Evolutionary conservation across 1,140 invertebrate species (phyloP), one percentile per base, ranked within the genome.

Genomic region (Drosophila miranda): DNA sequence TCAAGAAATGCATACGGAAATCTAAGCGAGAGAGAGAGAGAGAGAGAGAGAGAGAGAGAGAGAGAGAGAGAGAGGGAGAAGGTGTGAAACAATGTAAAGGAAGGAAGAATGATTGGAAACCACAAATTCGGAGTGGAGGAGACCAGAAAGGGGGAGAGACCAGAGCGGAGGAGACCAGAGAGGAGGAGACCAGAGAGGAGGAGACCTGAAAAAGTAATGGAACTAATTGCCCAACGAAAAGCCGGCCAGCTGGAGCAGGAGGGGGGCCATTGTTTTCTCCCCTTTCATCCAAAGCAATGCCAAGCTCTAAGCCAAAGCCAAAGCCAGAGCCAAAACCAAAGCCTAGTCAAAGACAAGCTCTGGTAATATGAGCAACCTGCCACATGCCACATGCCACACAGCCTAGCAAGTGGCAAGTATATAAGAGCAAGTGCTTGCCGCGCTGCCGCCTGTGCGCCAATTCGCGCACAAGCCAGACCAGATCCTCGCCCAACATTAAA

Each of bases 211-310:
- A 82, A 86, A 86, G 78, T 87, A 86, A 86, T 86, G 82, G 78
- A 86, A 86, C 82, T 86, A 86, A 86, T 86, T 86, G 82, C 80
- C 50, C 41, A 51, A 75, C 78, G 78, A 86, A 86, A 86, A 86
- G 64, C 77, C 81, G 82, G 81, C 81, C 81, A 86, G 58, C 34
- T 38, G 34, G 34, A 13, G 34, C 21, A 13, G 21, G 6, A 14
- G 16, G 14, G 34, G 19, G 5, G 26, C 53, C 53, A 86, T 86
- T 86, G 81, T 86, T 82, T 30, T 8, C 7, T 6, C 30, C 61
- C 23, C 28, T 3, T 7, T 9, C 8, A 30, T 8, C 8, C 30
- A 9, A 30, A 78, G 78, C 82, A 86, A 87, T 86, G 82, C 81
- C 81, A 87, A 82, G 75, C 79, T 62, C 73, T 75, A 75, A 70